phyloP scores from a whole-genome alignment of 2,888 invertebrate genomes.

The Thysanoteuthis rhombus region DNA sequence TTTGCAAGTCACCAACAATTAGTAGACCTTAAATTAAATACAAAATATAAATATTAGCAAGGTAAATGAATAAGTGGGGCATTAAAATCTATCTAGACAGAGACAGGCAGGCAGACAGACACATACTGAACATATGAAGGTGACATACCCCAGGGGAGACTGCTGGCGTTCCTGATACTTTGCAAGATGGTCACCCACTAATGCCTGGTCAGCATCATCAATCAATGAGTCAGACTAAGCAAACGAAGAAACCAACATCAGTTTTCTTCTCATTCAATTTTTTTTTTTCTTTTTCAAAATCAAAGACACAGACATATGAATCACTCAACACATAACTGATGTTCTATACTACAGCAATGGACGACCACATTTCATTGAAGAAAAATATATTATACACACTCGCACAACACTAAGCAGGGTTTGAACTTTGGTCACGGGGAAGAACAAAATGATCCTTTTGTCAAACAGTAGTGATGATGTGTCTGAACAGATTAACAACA shows the following conservation, averaged over 20 bases:
- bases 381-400: background rate
- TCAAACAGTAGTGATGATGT: background rate
- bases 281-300: background rate
- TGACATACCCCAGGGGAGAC: conserved; percentile 32
- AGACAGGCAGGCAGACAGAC: background rate
- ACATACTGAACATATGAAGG: conserved; percentile 16
- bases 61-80: background rate
- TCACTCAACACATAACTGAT: background rate
- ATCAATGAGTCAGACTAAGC: conserved; percentile 33
- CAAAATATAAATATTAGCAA: background rate
- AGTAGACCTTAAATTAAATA: no score
- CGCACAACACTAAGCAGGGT: background rate
- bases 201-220: conserved; percentile 33
- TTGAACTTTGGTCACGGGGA: background rate
- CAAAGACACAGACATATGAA: background rate
- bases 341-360: background rate
- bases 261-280: conserved; percentile 17
- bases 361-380: background rate
- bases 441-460: background rate
- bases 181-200: conserved; percentile 32
- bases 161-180: conserved; percentile 33
- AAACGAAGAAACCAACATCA: conserved; percentile 29
- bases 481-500: background rate
- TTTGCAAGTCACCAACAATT: background rate
- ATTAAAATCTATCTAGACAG: background rate